Conservation (phyloP, 2,888 invertebrate genomes). For the Cepaea hortensis region DNA sequence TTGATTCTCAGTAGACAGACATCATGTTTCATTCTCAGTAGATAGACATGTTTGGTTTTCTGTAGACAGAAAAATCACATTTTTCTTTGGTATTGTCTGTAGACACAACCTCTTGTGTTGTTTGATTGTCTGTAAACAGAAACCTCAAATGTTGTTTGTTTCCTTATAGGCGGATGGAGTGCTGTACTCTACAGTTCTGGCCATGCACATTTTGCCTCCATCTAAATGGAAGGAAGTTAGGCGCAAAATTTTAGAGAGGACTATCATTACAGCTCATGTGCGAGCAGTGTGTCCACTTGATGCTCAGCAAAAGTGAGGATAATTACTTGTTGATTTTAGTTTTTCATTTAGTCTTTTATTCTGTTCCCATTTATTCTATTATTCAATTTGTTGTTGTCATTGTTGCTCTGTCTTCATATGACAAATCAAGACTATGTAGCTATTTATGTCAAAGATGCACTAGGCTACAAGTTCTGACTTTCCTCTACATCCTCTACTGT, state of each 20-base stretch:
- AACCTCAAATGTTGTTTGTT: not conserved
- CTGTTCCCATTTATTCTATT: not conserved
- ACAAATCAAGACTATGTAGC: too few relatives aligned
- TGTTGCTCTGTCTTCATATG: too few relatives aligned
- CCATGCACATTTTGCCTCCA: conserved; percentile 86
- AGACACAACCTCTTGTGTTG: not conserved
- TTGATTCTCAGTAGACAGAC: too few relatives aligned
- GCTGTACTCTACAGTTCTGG: conserved; percentile 89
- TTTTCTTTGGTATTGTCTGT: not conserved
- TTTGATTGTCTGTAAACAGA: not conserved
- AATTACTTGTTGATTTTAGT: too few relatives aligned
- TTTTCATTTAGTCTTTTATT: not conserved
- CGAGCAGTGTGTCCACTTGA: conserved; percentile 77
- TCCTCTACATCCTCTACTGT: too few relatives aligned
- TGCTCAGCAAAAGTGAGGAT: conserved; percentile 45
- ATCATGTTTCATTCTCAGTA: too few relatives aligned
- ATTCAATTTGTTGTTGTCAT: too few relatives aligned
- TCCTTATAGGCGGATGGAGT: conserved; percentile 86
- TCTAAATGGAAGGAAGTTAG: conserved; percentile 85
- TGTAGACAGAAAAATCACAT: not conserved
- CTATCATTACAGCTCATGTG: conserved; percentile 87
- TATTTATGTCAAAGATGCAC: too few relatives aligned
- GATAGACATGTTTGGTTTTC: too few relatives aligned
- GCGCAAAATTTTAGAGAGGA: conserved; percentile 85
- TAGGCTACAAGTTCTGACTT: too few relatives aligned